Evolutionary conservation across 2,113 vertebrate genomes (phyloP).

Genomic region (Otis tarda): DNA sequence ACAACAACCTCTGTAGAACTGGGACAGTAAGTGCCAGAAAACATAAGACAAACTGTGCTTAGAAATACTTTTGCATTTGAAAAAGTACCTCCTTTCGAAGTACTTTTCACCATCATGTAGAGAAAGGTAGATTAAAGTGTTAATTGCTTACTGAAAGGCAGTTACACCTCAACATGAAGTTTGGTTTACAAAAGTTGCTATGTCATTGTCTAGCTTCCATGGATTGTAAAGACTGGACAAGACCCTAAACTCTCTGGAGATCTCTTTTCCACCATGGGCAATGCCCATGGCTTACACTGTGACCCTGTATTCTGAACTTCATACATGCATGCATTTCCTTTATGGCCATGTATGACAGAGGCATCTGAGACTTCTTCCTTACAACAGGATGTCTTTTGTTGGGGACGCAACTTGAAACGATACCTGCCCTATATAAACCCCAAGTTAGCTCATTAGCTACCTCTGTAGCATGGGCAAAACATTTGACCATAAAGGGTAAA

Average conservation of each 20-base stretch:
- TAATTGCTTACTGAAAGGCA: neutral
- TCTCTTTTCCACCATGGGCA: neutral
- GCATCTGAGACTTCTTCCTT: neutral
- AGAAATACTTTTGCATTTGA: neutral
- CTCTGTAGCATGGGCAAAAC: neutral
- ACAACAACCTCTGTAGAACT: neutral
- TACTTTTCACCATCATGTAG: neutral
- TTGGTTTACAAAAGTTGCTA: neutral
- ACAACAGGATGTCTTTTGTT: neutral
- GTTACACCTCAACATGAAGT: neutral
- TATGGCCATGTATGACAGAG: accelerated
- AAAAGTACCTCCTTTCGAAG: neutral
- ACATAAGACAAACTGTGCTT: neutral
- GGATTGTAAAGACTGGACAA: neutral
- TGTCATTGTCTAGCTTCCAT: neutral
- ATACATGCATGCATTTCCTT: neutral
- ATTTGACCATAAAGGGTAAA: neutral
- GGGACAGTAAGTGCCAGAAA: neutral
- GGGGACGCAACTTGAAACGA: neutral
- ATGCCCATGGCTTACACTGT: neutral
- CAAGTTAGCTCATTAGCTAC: neutral
- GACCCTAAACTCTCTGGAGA: neutral
- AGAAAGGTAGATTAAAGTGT: neutral
- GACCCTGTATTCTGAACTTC: neutral
- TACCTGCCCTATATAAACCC: neutral